Evolutionary conservation across 2,797 vertebrate species (phyloP).

Genomic region (Neomorphus geoffroyi): DNA sequence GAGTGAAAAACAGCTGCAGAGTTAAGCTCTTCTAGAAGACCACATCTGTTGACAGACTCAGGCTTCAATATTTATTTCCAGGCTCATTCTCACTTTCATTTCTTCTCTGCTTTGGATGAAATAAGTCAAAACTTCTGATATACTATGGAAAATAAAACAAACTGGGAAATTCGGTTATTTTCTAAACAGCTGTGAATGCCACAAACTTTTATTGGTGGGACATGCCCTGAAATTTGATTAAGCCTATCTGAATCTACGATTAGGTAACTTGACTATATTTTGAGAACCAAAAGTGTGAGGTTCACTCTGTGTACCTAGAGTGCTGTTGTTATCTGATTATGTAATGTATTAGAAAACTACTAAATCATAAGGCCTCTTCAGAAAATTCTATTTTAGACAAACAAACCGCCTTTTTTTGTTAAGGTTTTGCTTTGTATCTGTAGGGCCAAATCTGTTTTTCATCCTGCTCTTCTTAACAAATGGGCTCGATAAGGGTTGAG

Average conservation of each 20-base stretch:
- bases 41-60: background rate
- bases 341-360: background rate
- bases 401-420: fast-evolving
- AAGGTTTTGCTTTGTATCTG: background rate
- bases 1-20: background rate
- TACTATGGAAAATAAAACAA: background rate
- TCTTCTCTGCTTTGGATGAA: background rate
- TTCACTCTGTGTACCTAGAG: background rate
- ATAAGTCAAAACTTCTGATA: background rate
- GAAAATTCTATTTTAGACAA: background rate
- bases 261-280: background rate
- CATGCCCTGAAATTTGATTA: background rate
- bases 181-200: background rate
- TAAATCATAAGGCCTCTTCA: background rate
- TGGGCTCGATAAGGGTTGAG: background rate
- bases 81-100: background rate
- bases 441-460: background rate
- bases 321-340: background rate
- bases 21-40: background rate
- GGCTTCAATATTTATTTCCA: background rate
- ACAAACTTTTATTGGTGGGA: background rate
- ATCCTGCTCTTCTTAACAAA: background rate
- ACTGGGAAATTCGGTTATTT: background rate
- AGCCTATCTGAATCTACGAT: background rate
- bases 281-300: background rate